These are phyloP conservation scores for Trisateles emortualis DNA, from an alignment of 2,888 invertebrate species.

Conservation along the genomic window DNA sequence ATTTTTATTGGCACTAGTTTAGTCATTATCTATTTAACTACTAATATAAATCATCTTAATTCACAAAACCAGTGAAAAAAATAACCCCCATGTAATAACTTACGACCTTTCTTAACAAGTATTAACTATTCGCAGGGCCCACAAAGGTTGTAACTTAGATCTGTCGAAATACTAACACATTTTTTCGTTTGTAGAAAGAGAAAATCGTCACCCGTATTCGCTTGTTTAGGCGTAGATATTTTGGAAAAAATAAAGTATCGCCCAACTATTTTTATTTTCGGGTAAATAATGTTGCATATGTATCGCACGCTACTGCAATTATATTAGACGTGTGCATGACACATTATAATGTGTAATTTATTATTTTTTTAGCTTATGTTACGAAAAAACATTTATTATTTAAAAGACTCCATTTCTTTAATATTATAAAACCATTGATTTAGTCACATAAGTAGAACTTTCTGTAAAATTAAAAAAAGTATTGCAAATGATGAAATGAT, in stretches of 20 bases:
- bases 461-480: too few species aligned
- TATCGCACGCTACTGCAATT: slow-evolving; percentile 59
- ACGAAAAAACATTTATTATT: too few species aligned
- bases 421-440: too few species aligned
- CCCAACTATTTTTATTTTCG: slow-evolving; percentile 72
- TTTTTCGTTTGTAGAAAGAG: slow-evolving; percentile 81
- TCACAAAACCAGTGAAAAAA: slow-evolving; percentile 1
- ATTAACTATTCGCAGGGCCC: slow-evolving; percentile 12
- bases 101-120: too few species aligned
- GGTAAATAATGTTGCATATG: slow-evolving; percentile 77
- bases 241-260: slow-evolving; percentile 82
- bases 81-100: not conserved
- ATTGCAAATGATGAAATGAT: too few species aligned
- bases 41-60: slow-evolving; percentile 1
- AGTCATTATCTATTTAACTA: slow-evolving; percentile 1
- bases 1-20: slow-evolving; percentile 35
- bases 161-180: slow-evolving; percentile 58
- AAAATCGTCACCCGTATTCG: slow-evolving; percentile 80
- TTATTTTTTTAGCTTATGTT: too few species aligned
- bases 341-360: slow-evolving; percentile 14
- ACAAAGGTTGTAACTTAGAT: slow-evolving; percentile 23
- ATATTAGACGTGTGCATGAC: slow-evolving; percentile 46
- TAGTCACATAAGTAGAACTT: too few species aligned
- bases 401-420: too few species aligned
- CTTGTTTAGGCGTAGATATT: slow-evolving; percentile 85